Percentiles rank a stretch among this genome's conserved stretches.
phyloP scores from a whole-genome alignment of 2,797 vertebrate genomes.

The Avahi laniger region DNA sequence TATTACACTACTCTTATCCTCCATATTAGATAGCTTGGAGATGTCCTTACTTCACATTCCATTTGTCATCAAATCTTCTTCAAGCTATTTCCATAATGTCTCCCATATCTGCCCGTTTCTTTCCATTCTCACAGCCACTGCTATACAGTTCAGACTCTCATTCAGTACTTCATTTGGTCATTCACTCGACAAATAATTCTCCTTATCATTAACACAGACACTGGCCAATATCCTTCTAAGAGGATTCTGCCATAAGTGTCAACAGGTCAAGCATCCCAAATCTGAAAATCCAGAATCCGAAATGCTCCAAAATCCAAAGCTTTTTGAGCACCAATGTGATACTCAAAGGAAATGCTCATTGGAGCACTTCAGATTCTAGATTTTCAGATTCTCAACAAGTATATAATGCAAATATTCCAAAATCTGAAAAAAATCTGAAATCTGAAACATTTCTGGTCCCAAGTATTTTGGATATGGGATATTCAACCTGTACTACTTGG shows the following conservation, averaged over 20 bases:
- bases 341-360: neutral
- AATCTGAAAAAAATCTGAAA: neutral
- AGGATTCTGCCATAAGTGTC: neutral
- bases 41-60: neutral
- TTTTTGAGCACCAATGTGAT: neutral
- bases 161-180: neutral
- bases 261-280: neutral
- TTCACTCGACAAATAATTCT: neutral
- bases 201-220: constrained; percentile 3
- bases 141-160: neutral
- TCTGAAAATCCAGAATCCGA: neutral
- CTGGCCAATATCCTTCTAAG: neutral
- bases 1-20: neutral
- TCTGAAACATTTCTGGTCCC: neutral
- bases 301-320: neutral
- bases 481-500: neutral
- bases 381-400: neutral
- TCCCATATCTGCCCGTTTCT: neutral
- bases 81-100: neutral
- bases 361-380: neutral
- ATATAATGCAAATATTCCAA: neutral
- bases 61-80: neutral
- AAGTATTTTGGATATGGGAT: neutral
- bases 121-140: neutral
- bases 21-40: neutral